phyloP scores from a whole-genome alignment of 2,888 invertebrate species.

The Balanococcus diminutus region DNA sequence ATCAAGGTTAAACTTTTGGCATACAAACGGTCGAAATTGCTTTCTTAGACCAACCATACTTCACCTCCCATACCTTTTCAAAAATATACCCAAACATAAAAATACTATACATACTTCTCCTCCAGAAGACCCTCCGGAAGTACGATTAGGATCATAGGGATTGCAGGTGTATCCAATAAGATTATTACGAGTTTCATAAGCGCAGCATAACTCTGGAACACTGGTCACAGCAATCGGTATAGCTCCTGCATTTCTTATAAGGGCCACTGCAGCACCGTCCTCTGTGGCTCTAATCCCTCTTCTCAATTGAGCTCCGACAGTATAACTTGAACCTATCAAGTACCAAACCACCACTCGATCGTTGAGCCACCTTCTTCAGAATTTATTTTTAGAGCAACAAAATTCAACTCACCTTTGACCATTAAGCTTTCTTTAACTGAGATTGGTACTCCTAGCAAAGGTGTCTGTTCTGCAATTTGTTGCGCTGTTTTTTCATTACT shows the following conservation, averaged over 20 bases:
- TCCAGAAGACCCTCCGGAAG: slow-evolving; percentile 91
- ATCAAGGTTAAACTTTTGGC: too few species aligned
- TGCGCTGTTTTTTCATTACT: slow-evolving; percentile 68
- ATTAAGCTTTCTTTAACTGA: slow-evolving; percentile 89
- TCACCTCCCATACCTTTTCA: too few species aligned
- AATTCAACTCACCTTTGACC: slow-evolving; percentile 67
- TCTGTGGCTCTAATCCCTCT: slow-evolving; percentile 68
- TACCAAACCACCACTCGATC: too few species aligned
- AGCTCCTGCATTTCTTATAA: slow-evolving; percentile 79
- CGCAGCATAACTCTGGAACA: slow-evolving; percentile 90
- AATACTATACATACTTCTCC: slow-evolving; percentile 67
- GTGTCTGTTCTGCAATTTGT: slow-evolving; percentile 72
- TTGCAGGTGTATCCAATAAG: slow-evolving; percentile 88
- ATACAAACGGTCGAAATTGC: too few species aligned
- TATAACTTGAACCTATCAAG: slow-evolving; percentile 57
- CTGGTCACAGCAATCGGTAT: slow-evolving; percentile 90
- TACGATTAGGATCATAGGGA: slow-evolving; percentile 85
- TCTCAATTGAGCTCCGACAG: slow-evolving; percentile 63
- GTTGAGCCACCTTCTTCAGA: too few species aligned
- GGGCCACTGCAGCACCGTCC: slow-evolving; percentile 79
- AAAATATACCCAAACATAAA: too few species aligned
- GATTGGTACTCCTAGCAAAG: slow-evolving; percentile 88
- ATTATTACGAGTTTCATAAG: slow-evolving; percentile 88
- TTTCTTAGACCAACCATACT: too few species aligned
- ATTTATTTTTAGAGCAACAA: neutral